Base-by-base conservation (phyloP, 1,140 invertebrate genomes). In the Musca vetustissima region DNA sequence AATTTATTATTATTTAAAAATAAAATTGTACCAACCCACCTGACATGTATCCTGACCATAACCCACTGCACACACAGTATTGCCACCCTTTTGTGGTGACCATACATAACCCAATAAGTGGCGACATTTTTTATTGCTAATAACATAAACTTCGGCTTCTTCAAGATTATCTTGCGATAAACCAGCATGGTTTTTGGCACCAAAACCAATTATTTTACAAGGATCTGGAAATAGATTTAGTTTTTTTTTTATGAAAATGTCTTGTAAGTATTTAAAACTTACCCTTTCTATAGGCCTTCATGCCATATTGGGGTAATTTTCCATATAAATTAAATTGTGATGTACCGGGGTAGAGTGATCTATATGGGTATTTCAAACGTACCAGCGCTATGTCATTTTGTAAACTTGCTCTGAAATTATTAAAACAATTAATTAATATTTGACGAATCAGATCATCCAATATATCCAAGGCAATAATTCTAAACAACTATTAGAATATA, bases 121-220 rank as follows among this genome's bases (percentile, higher is more conserved):
- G 1, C 71, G 69, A 53, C 79, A 81, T 24, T 76, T 64, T 7
- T 75, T 65, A 52, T 81, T 74, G 4, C 55, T 72, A 49, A 81
- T 81, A 6, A 80, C 68, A 0, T 69, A 67, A 3, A 81, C 79
- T 21, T 79, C 72, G 0, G 74, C 79, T 64, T 78, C 78, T 8
- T 72, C 72, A 0, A 81, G 68, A 17, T 72, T 69, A 64, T 74
- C 74, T 50, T 77, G 78, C 7, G 72, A 71, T 1, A 73, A 69
- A 9, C 79, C 79, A 17, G 72, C 78, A 64, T 81, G 76, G 4
- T 70, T 53, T 6, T 69, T 76, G 8, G 79, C 79, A 14, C 79
- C 79, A 57, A 78, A 81, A 4, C 79, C 79, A 69, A 81, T 81
- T 13, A 81, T 79, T 13, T 76, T 71, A 52, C 79, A 81, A 3